Base-by-base conservation (phyloP, 2,113 vertebrate species). In the Phaethon lepturus region DNA sequence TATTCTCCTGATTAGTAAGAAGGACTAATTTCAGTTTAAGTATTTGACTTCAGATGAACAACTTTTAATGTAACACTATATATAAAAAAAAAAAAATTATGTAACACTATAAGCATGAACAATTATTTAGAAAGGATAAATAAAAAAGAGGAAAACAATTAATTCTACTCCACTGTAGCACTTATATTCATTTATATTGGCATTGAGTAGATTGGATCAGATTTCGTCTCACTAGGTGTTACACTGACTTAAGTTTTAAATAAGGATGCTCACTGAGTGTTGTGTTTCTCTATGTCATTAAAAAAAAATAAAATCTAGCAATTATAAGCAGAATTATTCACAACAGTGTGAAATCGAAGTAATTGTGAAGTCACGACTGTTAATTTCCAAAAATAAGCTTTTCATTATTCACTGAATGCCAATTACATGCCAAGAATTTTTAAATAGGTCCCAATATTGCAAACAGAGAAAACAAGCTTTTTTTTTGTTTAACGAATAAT, bases 371-470 rank as follows among this genome's bases (percentile, higher is more conserved):
- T 96, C 89, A 96, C 64, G 29, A 95, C 84, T 63, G 69, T 68
- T 97, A 78, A 91, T 83, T 95, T 90, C 97, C 87, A 64, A 96
- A 97, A 95, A 92, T 86, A 95, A 93, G 59, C 73, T 79, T 88
- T 73, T 95, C 52, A 69, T 96, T 95, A 93, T 87, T 91, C 89
- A 91, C 20, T 60, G n/a, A 92, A 84, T 38, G 50, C 66, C 93
- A 97, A 90, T 87, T 90, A 95, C 68, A 88, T 74, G 86, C 79
- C 88, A 93, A 63, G 88, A 90, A 77, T 88, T 95, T 96, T 95
- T 94, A 95, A 97, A 16, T 78, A 90, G 84, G 49, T 82, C 86
- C 86, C 84, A 93, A 75, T 93, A 94, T 52, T 96, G 80, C 95
- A 95, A 95, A 94, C 35, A 92, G 60, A 85, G 76, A 95, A 95